Evolutionary conservation across 2,888 invertebrate species (phyloP).

Genomic region (Xylophagus ater): DNA sequence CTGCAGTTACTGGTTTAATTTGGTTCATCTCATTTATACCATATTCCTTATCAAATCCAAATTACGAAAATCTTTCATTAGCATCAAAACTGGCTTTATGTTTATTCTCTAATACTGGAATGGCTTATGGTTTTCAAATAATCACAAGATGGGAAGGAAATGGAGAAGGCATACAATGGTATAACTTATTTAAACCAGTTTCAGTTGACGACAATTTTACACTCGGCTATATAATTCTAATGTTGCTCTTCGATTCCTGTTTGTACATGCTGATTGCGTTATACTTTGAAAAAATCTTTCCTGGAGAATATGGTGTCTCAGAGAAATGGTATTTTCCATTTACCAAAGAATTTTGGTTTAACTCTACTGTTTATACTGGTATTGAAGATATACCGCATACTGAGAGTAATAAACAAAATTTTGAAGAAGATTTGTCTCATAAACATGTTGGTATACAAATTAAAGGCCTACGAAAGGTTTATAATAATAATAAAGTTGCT

Average conservation of each 20-base stretch:
- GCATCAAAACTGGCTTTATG: constrained; percentile 48
- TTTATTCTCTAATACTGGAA: constrained; percentile 60
- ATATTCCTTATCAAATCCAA: constrained; percentile 51
- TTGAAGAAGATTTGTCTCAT: constrained; percentile 1
- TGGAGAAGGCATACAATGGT: constrained; percentile 43
- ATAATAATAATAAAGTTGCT: constrained; percentile 41
- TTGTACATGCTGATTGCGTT: constrained; percentile 62
- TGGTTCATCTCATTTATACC: constrained; percentile 66
- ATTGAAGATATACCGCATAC: constrained; percentile 3
- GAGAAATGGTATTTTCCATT: constrained; percentile 68
- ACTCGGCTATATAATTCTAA: constrained; percentile 56
- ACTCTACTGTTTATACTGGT: background rate
- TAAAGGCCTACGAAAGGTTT: constrained; percentile 50
- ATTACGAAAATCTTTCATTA: constrained; percentile 50
- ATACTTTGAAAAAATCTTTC: constrained; percentile 71
- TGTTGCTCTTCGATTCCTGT: constrained; percentile 54
- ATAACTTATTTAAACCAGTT: constrained; percentile 46
- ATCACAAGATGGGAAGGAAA: constrained; percentile 37
- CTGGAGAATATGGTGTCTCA: constrained; percentile 71
- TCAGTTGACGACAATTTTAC: constrained; percentile 53
- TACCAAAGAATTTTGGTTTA: constrained; percentile 42
- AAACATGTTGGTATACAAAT: constrained; percentile 38
- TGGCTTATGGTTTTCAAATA: constrained; percentile 46
- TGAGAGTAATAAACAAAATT: constrained; percentile 1
- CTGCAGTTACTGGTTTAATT: constrained; percentile 56